Base-by-base conservation (phyloP, 2,888 invertebrate species). In the Ecdyonurus torrentis region DNA sequence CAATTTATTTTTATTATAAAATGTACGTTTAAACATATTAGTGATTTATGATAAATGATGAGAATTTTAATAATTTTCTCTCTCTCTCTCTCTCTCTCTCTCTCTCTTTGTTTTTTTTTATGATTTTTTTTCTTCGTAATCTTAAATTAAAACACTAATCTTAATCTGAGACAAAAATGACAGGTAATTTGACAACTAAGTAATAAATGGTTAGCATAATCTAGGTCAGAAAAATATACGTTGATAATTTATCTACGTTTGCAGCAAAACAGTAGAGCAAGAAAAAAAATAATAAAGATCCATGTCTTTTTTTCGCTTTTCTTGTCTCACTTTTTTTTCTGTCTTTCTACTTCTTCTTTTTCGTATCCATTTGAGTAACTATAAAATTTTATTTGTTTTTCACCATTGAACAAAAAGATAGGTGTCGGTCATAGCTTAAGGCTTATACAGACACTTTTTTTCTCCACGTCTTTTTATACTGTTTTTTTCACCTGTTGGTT, bases 311-410 rank as follows among this genome's bases (percentile, higher is more conserved):
- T 37, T 15, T 37, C 37, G 5, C 37, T 37, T 15, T 37, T 15
- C 15, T 15, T 37, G 7, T 37, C 37, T 37, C 37, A 10, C 37
- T 37, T n/a, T n/a, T 37, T 15, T 37, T 15, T 37, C 37, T 37
- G 7, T 37, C 37, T 37, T 15, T 37, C 37, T 37, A 5, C 15
- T 15, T 37, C 37, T 37, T 15, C 15, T 15, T 37, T 37, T 37
- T 10, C 15, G 37, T 37, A 55, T 10, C 55, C 55, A 22, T 55
- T 55, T 55, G 55, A 55, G 55, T 55, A 22, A 55, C 55, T 18
- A 55, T 55, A 55, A 55, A 55, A 55, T 55, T 55, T 55, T 55
- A 55, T 55, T 55, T 55, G 55, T 55, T 55, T 22, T 22, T 55
- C 10, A n/a, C n/a, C n/a, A n/a, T n/a, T n/a, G 19, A 7, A 22